Conservation (phyloP, 1,140 invertebrate genomes). For the Pogonognathellus flavescens region DNA sequence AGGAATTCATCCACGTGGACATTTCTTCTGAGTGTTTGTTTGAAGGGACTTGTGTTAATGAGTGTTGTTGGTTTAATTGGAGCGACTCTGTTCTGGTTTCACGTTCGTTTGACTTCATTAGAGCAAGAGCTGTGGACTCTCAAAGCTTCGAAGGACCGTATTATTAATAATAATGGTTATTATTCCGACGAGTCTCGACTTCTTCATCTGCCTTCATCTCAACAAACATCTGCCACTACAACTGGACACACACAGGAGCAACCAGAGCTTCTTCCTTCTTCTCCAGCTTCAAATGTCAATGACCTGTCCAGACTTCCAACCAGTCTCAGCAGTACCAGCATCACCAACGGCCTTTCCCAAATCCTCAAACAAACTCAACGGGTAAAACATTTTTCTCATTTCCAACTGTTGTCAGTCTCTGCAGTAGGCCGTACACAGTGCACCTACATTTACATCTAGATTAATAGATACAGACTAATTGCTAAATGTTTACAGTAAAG, state of each 20-base stretch:
- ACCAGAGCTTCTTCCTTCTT: constrained; percentile 3
- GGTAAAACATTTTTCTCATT: constrained; percentile 28
- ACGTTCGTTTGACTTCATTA: constrained; percentile 10
- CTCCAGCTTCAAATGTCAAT: background rate
- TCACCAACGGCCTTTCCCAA: constrained; percentile 24
- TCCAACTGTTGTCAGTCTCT: too few relatives aligned
- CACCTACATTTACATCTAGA: too few relatives aligned
- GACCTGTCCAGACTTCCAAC: background rate
- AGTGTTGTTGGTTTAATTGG: constrained; percentile 29
- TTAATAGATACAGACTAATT: too few relatives aligned
- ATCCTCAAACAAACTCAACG: constrained; percentile 8
- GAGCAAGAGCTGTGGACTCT: constrained; percentile 11
- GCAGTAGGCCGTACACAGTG: too few relatives aligned
- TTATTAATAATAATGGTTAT: constrained; percentile 10
- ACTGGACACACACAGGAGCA: background rate
- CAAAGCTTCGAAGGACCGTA: background rate
- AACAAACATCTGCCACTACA: background rate
- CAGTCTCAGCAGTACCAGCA: background rate
- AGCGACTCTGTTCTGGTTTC: constrained; percentile 17
- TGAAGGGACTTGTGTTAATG: constrained; percentile 8
- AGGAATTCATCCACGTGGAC: background rate
- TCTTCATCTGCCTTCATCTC: background rate
- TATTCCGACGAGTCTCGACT: background rate
- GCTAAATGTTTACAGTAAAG: too few relatives aligned
- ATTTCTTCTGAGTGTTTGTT: background rate